Percentiles rank a stretch among this genome's conserved stretches.
Conservation (phyloP, 1,140 invertebrate species). For the Helicoverpa zea region DNA sequence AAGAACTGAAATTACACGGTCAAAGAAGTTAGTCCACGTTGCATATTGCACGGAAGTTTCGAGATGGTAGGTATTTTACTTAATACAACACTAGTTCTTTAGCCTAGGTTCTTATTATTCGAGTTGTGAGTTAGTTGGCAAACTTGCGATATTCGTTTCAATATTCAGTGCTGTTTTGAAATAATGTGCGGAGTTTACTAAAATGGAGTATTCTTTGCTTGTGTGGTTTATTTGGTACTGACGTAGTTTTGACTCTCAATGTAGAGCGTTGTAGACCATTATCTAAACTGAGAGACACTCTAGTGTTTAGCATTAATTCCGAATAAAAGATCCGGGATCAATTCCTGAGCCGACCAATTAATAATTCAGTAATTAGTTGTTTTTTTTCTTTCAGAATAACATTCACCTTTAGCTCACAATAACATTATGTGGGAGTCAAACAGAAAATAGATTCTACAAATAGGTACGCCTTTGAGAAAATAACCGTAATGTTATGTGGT, state of each 20-base stretch:
- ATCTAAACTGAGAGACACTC: no score
- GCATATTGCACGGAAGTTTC: slow-evolving; percentile 60
- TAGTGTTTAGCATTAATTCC: no score
- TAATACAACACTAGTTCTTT: slow-evolving; percentile 72
- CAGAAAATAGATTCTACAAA: no score
- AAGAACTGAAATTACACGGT: slow-evolving; percentile 48
- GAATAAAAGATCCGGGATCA: no score
- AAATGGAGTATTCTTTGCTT: slow-evolving; percentile 14
- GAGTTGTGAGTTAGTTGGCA: slow-evolving; percentile 69
- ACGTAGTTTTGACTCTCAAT: no score
- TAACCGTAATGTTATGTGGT: neutral
- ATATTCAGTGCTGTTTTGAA: slow-evolving; percentile 67
- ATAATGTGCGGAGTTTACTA: slow-evolving; percentile 57
- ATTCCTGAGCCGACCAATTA: no score
- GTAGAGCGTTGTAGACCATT: no score
- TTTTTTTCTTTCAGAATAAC: neutral
- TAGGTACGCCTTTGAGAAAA: no score
- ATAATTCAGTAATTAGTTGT: no score
- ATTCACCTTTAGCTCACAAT: no score
- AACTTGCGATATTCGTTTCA: slow-evolving; percentile 74
- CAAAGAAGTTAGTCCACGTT: slow-evolving; percentile 43
- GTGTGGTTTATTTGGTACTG: neutral
- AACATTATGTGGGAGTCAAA: no score
- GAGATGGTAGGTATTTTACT: slow-evolving; percentile 66
- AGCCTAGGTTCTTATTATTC: slow-evolving; percentile 72